Evolutionary conservation across 2,888 invertebrate genomes (phyloP).

Genomic region (Cantharis nigra): DNA sequence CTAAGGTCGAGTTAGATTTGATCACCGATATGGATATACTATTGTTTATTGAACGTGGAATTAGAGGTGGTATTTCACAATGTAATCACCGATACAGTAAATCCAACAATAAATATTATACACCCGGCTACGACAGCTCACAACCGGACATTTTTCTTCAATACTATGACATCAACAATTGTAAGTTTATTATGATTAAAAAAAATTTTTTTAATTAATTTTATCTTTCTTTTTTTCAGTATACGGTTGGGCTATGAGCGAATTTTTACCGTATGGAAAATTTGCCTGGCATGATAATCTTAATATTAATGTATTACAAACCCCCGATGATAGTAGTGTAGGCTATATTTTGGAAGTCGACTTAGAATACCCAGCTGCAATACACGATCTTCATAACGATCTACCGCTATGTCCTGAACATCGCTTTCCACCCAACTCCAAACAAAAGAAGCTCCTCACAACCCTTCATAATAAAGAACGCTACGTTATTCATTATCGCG

Average conservation of each 20-base stretch:
- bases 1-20: slow-evolving; percentile 39
- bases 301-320: not conserved
- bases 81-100: slow-evolving; percentile 39
- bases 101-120: slow-evolving; percentile 39
- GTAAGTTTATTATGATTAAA: slow-evolving; percentile 18
- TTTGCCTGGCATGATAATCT: slow-evolving; percentile 30
- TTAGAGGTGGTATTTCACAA: slow-evolving; percentile 43
- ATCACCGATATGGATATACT: slow-evolving; percentile 47
- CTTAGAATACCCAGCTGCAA: slow-evolving; percentile 48
- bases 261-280: not conserved
- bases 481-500: slow-evolving; percentile 41
- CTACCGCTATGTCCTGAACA: slow-evolving; percentile 38
- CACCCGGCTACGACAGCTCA: slow-evolving; percentile 35
- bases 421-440: slow-evolving; percentile 20
- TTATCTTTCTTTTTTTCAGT: not conserved
- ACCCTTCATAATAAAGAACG: slow-evolving; percentile 36
- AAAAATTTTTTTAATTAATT: not conserved
- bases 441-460: slow-evolving; percentile 35
- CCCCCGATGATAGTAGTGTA: slow-evolving; percentile 17
- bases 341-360: slow-evolving; percentile 54
- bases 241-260: not conserved
- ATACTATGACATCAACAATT: slow-evolving; percentile 43
- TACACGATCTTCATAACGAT: slow-evolving; percentile 45
- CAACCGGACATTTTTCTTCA: slow-evolving; percentile 36
- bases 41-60: slow-evolving; percentile 38